Percentiles rank a stretch among this genome's conserved stretches.
Evolutionary conservation across 2,888 invertebrate species (phyloP).

Genomic region (Dyspetes luteomarginatus): DNA sequence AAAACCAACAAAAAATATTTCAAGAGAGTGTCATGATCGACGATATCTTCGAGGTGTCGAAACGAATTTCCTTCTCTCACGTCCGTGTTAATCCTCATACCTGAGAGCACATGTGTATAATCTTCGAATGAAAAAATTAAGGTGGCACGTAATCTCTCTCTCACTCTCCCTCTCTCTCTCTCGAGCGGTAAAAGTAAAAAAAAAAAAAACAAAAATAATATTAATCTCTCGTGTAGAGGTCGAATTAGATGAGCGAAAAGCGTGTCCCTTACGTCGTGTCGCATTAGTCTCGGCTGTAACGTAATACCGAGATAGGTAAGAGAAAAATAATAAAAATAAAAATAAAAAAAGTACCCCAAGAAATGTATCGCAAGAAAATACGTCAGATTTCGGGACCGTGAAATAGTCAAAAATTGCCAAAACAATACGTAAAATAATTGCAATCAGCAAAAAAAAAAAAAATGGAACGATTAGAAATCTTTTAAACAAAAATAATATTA

Average conservation of each 20-base stretch:
- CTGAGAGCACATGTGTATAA: slow-evolving; percentile 10
- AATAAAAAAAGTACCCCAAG: neutral
- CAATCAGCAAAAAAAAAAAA: neutral
- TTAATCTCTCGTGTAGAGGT: neutral
- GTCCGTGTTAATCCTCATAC: slow-evolving; percentile 50
- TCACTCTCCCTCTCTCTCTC: too few relatives aligned
- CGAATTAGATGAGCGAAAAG: slow-evolving; percentile 55
- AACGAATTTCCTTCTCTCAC: slow-evolving; percentile 43
- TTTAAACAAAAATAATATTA: neutral
- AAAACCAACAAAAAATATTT: slow-evolving; percentile 27
- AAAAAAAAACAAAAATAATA: slow-evolving; percentile 20
- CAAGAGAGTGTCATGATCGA: slow-evolving; percentile 19
- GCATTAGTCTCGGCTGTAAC: slow-evolving; percentile 51
- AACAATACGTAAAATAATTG: neutral
- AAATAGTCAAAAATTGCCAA: neutral
- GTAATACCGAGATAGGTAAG: slow-evolving; percentile 12
- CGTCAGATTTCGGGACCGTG: neutral
- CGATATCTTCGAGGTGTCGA: slow-evolving; percentile 43
- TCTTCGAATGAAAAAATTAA: slow-evolving; percentile 14
- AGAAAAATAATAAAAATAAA: neutral
- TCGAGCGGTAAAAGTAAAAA: slow-evolving; percentile 10
- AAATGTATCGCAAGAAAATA: neutral
- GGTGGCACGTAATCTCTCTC: slow-evolving; percentile 4
- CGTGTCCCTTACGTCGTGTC: slow-evolving; percentile 52
- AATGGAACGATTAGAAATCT: neutral